Base-by-base conservation (phyloP, 2,888 invertebrate genomes). In the Chymomyza fuscimana region DNA sequence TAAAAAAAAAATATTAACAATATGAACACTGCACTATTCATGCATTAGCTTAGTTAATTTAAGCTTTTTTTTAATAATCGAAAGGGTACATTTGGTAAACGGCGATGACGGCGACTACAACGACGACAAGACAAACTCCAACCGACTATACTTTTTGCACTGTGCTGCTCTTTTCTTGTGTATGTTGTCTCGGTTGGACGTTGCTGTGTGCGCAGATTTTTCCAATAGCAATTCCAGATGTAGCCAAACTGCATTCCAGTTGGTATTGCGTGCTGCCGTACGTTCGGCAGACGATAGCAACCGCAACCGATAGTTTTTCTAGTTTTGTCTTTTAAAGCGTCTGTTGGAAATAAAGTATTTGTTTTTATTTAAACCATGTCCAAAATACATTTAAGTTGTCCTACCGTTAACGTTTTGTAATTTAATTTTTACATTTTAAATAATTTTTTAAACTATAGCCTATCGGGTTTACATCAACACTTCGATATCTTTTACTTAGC, bases 101-200 rank as follows among this genome's bases (percentile, higher is more conserved):
- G 22, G 7, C 22, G 54, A 32, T 25, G 25, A 25, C 25, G 25
- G 25, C 25, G 25, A 25, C 25, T 25, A 25, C 25, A 25, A 25
- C 25, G 25, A 54, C 54, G 54, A 22, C 54, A 16, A 54, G 15
- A 19, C 54, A 54, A n/a, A 54, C 54, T 54, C 54, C 19, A 16
- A 54, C 4, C 22, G 54, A 54, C 54, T 54, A 9, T 22, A 54
- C 54, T 54, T 54, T 54, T 54, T 22, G n/a, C 54, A 54, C 54
- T 54, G 54, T 10, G n/a, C 40, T 46, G 40, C 40, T 46, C 40
- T 46, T 12, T 46, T 12, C 12, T 12, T 46, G 12, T 12, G 40
- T 12, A 46, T 12, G 40, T 12, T 46, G 40, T 36, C 7, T 36
- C 36, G 6, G 36, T 36, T 36, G 3, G 40, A 6, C 12, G 40